Conservation (phyloP, 1,140 invertebrate species). For the Proales similis region DNA sequence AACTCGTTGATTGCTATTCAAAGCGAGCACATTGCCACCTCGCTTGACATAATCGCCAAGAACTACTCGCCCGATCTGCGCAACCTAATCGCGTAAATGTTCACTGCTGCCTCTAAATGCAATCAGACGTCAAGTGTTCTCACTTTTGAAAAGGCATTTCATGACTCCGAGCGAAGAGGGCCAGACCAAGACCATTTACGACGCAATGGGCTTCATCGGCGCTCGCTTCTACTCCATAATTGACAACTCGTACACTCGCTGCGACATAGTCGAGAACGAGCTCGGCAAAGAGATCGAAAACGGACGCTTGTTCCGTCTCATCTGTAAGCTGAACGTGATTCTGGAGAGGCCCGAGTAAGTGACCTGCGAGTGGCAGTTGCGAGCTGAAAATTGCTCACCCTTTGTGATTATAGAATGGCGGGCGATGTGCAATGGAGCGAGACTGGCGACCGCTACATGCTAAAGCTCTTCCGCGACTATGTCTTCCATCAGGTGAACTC, state of each 20-base stretch:
- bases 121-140: neutral
- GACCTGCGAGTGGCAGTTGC: neutral
- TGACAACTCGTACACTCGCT: constrained; percentile 74
- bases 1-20: constrained; percentile 77
- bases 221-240: constrained; percentile 90
- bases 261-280: constrained; percentile 81
- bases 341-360: constrained; percentile 85
- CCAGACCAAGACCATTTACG: constrained; percentile 70
- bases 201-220: constrained; percentile 98
- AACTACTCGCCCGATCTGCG: constrained; percentile 82
- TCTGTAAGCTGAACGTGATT: constrained; percentile 80
- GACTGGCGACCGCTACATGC: constrained; percentile 91
- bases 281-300: constrained; percentile 84
- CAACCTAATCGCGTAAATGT: constrained; percentile 79
- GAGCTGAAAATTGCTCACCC: constrained; percentile 39
- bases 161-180: constrained; percentile 64
- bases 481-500: constrained; percentile 83
- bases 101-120: constrained; percentile 7
- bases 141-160: constrained; percentile 35
- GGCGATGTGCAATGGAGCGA: constrained; percentile 84
- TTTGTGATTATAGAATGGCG: constrained; percentile 7
- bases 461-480: constrained; percentile 94
- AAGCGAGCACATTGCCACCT: constrained; percentile 67
- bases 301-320: constrained; percentile 76
- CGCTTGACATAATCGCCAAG: constrained; percentile 76